Evolutionary conservation across 2,888 invertebrate species (phyloP).

Genomic region (Lasius platythorax): DNA sequence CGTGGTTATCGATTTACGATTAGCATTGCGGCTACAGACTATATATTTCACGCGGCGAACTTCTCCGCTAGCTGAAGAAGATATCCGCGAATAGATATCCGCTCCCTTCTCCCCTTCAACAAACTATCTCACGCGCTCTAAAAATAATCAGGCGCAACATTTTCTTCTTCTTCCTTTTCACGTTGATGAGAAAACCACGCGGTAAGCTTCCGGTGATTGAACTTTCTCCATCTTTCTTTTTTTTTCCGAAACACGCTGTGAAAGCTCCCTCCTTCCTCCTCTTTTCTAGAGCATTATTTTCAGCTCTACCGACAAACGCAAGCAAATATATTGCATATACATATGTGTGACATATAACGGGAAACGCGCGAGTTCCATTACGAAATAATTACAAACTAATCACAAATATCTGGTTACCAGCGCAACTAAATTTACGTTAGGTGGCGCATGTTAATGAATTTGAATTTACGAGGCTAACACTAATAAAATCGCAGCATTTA

Average conservation of each 20-base stretch:
- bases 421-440: conserved; percentile 35
- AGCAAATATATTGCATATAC: not conserved
- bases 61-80: no score
- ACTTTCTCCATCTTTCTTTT: conserved; percentile 10
- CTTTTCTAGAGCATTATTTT: not conserved
- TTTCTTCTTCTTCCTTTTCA: not conserved
- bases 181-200: not conserved
- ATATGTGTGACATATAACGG: not conserved
- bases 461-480: conserved; percentile 27
- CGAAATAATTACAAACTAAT: conserved; percentile 53
- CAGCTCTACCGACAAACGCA: not conserved
- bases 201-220: conserved; percentile 59
- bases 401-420: conserved; percentile 48
- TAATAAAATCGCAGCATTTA: conserved; percentile 34
- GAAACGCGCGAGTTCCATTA: conserved; percentile 43
- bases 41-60: conserved; percentile 8
- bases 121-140: conserved; percentile 24
- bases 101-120: conserved; percentile 10
- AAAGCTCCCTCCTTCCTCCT: not conserved
- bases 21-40: conserved; percentile 57
- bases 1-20: conserved; percentile 69
- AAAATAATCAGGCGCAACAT: conserved; percentile 45
- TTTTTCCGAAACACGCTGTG: not conserved
- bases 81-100: not conserved
- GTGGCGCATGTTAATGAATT: conserved; percentile 44